Evolutionary conservation across 2,797 vertebrate species (phyloP).

Genomic region (Ficedula albicollis): DNA sequence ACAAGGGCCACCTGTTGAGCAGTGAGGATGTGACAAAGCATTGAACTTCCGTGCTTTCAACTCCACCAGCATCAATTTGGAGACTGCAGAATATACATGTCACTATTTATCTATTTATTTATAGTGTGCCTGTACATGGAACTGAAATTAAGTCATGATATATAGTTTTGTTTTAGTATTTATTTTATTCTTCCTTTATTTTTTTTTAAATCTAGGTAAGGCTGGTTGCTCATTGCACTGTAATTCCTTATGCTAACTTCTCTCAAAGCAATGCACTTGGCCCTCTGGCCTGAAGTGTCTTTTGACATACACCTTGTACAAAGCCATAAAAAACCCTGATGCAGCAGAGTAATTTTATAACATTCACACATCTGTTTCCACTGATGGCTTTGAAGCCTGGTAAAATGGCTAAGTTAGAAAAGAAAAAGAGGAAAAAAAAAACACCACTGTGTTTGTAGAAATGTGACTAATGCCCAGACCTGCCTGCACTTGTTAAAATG

Average conservation of each 20-base stretch:
- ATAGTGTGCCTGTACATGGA: not conserved
- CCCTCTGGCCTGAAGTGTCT: not conserved
- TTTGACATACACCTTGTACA: not conserved
- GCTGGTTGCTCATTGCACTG: not conserved
- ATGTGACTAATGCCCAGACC: conserved; percentile 5
- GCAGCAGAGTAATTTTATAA: not conserved
- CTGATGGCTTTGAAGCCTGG: not conserved
- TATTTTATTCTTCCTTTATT: not conserved
- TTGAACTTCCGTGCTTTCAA: not conserved
- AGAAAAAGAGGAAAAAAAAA: not conserved
- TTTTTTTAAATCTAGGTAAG: not conserved
- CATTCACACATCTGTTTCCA: conserved; percentile 27
- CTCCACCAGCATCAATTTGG: not conserved
- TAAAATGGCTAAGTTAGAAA: not conserved
- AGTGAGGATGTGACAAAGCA: not conserved
- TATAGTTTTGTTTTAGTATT: not conserved
- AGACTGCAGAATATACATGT: not conserved
- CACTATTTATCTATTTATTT: too few species aligned
- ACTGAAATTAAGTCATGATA: not conserved
- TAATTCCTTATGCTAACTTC: not conserved
- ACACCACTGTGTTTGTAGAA: not conserved
- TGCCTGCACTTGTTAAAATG: conserved; percentile 40
- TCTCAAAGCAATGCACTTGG: not conserved
- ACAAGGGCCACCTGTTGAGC: not conserved
- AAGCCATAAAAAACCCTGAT: not conserved